Evolutionary conservation across 1,140 invertebrate species (phyloP), one percentile per base, ranked within the genome.

Genomic region (Aplysia californica): DNA sequence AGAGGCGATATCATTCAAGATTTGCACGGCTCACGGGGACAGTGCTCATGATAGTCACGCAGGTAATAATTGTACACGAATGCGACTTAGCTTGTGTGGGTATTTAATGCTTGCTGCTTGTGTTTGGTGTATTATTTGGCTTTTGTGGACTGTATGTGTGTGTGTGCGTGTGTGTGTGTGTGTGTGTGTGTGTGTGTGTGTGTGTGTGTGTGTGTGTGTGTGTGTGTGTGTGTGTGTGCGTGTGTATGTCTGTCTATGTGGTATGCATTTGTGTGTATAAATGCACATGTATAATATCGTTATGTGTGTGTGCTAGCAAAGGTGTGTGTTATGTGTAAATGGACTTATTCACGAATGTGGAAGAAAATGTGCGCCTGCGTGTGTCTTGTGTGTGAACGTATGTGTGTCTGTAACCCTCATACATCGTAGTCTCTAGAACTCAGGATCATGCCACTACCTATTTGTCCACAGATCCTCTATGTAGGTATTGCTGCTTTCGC

Each of bases 401-500:
- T 50, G n/a, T 15, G 10, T 50, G 10, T 15, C n/a, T 50, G 10
- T 50, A n/a, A 15, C n/a, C 44, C n/a, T 50, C 10, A 50, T 15
- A n/a, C 10, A 50, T 15, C n/a, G 10, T 50, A 10, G n/a, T 15
- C 44, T 15, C n/a, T 50, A 15, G 44, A 50, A 50, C 44, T 50
- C 10, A 15, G 10, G 10, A 50, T 50, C n/a, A 15, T 50, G 10
- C 10, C 10, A 50, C n/a, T 50, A 15, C n/a, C 44, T 50, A 15
- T 50, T 50, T 50, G 44, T n/a, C 10, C 10, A 15, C n/a, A 67
- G 65, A 39, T 67, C 26, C 2, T 67, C n/a, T 67, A 67, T 39
- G 23, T 67, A 4, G 65, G 65, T 5, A 35, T 67, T 4, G 65
- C 65, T 10, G 38, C 65, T 6, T 67, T 67, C 26, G 65, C 65